phyloP scores from a whole-genome alignment of 2,797 vertebrate species.

The Chaetophractus vellerosus region DNA sequence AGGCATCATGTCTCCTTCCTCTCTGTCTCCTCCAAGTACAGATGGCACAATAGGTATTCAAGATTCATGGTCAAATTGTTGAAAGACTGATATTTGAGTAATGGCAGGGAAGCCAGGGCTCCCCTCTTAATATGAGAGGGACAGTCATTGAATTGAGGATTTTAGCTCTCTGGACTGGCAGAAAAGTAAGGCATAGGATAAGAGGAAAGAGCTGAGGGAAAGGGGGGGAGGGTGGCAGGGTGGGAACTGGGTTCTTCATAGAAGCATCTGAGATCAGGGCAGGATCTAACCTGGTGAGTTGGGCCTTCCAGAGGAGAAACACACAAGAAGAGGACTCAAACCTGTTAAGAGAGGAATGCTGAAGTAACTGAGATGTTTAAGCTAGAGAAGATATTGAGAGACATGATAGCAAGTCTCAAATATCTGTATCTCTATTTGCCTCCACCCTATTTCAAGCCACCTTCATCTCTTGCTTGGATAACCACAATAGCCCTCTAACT shows the following conservation, averaged over 20 bases:
- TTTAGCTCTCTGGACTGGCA: constrained; percentile 34
- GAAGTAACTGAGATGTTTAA: background rate
- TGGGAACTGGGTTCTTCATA: constrained; percentile 34
- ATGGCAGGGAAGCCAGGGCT: background rate
- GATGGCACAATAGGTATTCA: constrained; percentile 30
- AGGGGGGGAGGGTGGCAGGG: background rate
- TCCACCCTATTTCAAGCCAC: background rate
- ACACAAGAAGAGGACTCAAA: constrained; percentile 39
- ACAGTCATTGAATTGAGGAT: background rate
- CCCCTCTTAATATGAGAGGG: constrained; percentile 9
- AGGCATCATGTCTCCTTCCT: constrained; percentile 31
- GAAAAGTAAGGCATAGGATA: constrained; percentile 44
- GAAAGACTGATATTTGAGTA: constrained; percentile 50
- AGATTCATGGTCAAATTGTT: constrained; percentile 11
- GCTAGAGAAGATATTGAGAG: background rate
- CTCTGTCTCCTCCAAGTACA: constrained; percentile 48
- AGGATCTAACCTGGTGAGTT: background rate
- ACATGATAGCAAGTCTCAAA: constrained; percentile 18
- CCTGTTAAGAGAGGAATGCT: constrained; percentile 26
- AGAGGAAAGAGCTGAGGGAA: constrained; percentile 3
- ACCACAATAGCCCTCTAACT: constrained; percentile 4
- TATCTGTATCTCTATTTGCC: background rate
- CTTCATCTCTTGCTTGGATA: constrained; percentile 45
- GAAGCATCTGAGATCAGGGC: background rate
- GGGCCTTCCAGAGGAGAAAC: constrained; percentile 35